These are phyloP conservation scores for Ormyrus pomaceus DNA, from an alignment of 2,888 invertebrate species.

Conservation along the genomic window DNA sequence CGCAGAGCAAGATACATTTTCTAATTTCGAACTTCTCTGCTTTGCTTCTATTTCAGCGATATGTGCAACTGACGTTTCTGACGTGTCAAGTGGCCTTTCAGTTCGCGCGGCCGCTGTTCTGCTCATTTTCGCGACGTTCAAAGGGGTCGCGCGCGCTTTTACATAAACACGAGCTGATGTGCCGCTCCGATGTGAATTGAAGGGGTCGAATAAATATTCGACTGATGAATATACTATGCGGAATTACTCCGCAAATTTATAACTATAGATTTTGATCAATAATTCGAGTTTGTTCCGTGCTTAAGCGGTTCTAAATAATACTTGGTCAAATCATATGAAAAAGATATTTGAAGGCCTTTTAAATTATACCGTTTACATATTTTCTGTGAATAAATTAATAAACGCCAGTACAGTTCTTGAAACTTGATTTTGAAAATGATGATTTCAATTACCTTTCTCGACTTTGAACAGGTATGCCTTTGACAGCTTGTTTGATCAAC, in stretches of 20 bases:
- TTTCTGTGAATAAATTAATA: too few species aligned
- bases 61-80: conserved; percentile 73
- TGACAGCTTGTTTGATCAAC: too few species aligned
- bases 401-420: too few species aligned
- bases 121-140: not conserved
- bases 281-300: not conserved
- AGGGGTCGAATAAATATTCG: conserved; percentile 12
- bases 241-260: not conserved
- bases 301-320: too few species aligned
- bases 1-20: too few species aligned
- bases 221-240: conserved; percentile 12
- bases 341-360: too few species aligned
- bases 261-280: not conserved
- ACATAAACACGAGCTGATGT: conserved; percentile 69
- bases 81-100: conserved; percentile 70
- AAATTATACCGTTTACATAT: too few species aligned
- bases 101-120: conserved; percentile 30
- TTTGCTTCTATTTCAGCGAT: conserved; percentile 10
- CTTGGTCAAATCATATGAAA: too few species aligned
- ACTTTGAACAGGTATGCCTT: too few species aligned
- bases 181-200: conserved; percentile 9
- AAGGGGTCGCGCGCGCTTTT: conserved; percentile 66
- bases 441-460: too few species aligned
- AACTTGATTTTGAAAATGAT: too few species aligned
- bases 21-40: not conserved